phyloP scores from a whole-genome alignment of 2,113 vertebrate genomes.

The Festucalex cinctus region DNA sequence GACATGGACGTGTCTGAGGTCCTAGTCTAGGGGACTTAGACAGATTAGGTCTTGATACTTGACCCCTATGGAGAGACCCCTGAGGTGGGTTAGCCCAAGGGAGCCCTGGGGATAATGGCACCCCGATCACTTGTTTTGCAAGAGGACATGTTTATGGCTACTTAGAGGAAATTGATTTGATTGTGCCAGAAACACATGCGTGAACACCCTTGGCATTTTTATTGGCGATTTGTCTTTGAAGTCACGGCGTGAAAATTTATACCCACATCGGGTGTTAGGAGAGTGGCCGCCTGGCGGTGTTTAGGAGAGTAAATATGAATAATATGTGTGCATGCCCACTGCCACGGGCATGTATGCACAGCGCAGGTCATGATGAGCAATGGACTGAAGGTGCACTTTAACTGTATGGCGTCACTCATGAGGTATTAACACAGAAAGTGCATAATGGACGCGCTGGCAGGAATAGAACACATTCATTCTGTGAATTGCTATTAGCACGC shows the following conservation, averaged over 20 bases:
- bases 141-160: slow-evolving; percentile 99
- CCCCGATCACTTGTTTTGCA: slow-evolving; percentile 86
- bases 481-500: slow-evolving; percentile 68
- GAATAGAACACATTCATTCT: slow-evolving; percentile 69
- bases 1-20: slow-evolving; percentile 44
- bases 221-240: slow-evolving; percentile 85
- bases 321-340: slow-evolving; percentile 30
- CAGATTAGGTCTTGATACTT: slow-evolving; percentile 76
- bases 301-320: slow-evolving; percentile 61
- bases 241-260: slow-evolving; percentile 75
- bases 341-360: slow-evolving; percentile 22
- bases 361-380: slow-evolving; percentile 57
- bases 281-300: slow-evolving; percentile 49
- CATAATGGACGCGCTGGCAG: slow-evolving; percentile 57
- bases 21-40: slow-evolving; percentile 70
- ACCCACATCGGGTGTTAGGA: slow-evolving; percentile 53
- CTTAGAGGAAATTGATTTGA: slow-evolving; percentile 99
- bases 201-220: slow-evolving; percentile 93
- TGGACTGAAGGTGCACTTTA: slow-evolving; percentile 72
- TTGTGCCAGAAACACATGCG: slow-evolving; percentile 89
- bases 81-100: slow-evolving; percentile 76
- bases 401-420: slow-evolving; percentile 70
- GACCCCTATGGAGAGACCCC: slow-evolving; percentile 81
- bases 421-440: slow-evolving; percentile 60
- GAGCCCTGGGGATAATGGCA: slow-evolving; percentile 80